Evolutionary conservation across 2,888 invertebrate species (phyloP).

Genomic region (Pseudolycoriella hygida): DNA sequence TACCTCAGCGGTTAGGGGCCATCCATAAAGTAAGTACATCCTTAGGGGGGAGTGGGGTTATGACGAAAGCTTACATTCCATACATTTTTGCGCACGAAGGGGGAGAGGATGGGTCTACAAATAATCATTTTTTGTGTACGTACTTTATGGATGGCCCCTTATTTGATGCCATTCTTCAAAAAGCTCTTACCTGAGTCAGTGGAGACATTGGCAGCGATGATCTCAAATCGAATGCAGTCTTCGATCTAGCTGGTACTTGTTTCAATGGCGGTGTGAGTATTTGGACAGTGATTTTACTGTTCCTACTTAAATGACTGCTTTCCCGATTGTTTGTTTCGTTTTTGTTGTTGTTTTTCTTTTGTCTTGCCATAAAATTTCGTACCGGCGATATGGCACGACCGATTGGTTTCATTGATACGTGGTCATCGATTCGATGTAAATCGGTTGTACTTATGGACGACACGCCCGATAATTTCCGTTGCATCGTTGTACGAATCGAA

Average conservation of each 20-base stretch:
- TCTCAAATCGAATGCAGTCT: conserved; percentile 26
- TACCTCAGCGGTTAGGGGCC: too few species aligned
- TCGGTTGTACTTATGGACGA: conserved; percentile 22
- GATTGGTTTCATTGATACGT: neutral
- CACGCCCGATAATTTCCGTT: neutral
- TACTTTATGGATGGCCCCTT: too few species aligned
- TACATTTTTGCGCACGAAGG: too few species aligned
- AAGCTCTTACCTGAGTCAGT: neutral
- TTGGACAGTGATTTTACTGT: conserved; percentile 18
- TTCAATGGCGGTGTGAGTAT: conserved; percentile 20
- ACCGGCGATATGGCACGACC: conserved; percentile 9
- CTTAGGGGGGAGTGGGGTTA: too few species aligned
- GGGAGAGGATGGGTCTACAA: too few species aligned
- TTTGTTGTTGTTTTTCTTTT: conserved; percentile 8
- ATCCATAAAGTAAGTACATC: too few species aligned
- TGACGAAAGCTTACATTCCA: too few species aligned
- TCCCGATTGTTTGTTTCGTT: conserved; percentile 12
- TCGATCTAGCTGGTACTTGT: conserved; percentile 23
- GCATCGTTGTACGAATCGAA: neutral
- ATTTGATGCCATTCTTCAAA: too few species aligned
- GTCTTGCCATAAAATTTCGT: conserved; percentile 5
- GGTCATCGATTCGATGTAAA: conserved; percentile 24
- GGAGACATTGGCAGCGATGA: conserved; percentile 8
- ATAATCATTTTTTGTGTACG: too few species aligned
- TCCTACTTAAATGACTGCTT: conserved; percentile 3